Conservation (phyloP, 2,113 vertebrate species). For the Polypterus bichir region DNA sequence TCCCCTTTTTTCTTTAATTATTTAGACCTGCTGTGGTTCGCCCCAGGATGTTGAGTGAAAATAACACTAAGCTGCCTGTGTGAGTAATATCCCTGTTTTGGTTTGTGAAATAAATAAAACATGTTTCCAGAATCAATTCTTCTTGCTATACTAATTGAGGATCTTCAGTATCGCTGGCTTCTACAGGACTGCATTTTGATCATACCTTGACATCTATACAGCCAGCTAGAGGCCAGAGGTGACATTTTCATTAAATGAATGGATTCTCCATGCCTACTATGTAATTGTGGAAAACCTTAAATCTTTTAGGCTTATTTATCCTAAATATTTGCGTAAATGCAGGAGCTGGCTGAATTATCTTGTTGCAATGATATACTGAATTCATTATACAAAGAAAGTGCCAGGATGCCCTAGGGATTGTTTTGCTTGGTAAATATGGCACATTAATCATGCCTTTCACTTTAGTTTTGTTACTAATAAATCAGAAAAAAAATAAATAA, state of each 20-base stretch:
- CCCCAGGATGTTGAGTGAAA: slow-evolving; percentile 1
- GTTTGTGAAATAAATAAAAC: slow-evolving; percentile 4
- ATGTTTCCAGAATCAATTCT: slow-evolving; percentile 3
- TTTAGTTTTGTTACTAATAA: slow-evolving; percentile 3
- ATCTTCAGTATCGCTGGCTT: background rate
- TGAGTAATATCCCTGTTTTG: slow-evolving; percentile 5
- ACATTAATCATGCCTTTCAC: slow-evolving; percentile 9
- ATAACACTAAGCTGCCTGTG: background rate
- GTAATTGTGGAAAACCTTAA: background rate
- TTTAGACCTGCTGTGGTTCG: background rate
- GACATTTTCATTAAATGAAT: slow-evolving; percentile 1
- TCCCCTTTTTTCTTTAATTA: too few relatives aligned
- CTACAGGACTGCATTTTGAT: background rate
- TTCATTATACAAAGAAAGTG: background rate
- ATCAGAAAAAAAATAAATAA: slow-evolving; percentile 1
- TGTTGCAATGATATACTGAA: slow-evolving; percentile 4
- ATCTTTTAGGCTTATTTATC: background rate
- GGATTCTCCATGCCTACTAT: background rate
- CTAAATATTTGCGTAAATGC: slow-evolving; percentile 1
- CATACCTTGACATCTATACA: background rate
- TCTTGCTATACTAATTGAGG: slow-evolving; percentile 1
- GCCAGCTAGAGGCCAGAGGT: background rate
- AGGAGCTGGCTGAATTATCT: background rate
- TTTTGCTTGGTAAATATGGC: slow-evolving; percentile 3
- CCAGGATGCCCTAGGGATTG: background rate